Base-by-base conservation (phyloP, 1,140 invertebrate species). In the Pachypsylla venusta region DNA sequence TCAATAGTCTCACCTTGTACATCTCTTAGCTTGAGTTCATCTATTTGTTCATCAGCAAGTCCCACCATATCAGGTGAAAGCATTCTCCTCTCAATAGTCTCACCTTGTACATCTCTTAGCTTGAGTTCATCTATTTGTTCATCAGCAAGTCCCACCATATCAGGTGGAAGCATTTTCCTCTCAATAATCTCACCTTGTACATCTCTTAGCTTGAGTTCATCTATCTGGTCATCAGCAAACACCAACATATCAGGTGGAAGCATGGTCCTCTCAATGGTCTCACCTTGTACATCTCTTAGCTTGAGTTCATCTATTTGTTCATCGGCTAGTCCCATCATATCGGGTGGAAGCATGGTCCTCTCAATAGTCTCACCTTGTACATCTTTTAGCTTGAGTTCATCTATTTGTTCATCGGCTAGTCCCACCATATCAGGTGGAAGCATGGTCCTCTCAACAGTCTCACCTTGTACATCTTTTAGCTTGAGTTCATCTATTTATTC, bases 81-180 rank as follows among this genome's bases (percentile, higher is more conserved):
- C 67, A 85, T 81, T n/a, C n/a, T n/a, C n/a, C n/a, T n/a, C n/a
- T n/a, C n/a, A n/a, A n/a, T n/a, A n/a, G n/a, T n/a, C n/a, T n/a
- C n/a, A 48, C 81, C 42, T 48, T 83, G 94, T 25, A 85, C 79
- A 73, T 96, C 93, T 62, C 81, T 80, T 3, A 95, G 71, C 66
- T 91, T 89, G 3, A 96, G 71, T 67, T 96, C 93, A 62, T 79
- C 75, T 55, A 95, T 81, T 76, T 96, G 93, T 40, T 96, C 92
- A 53, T 92, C 87, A 35, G 87, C 90, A 12, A 96, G 72, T 2
- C 92, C 92, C 61, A 89, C 78, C 78, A 96, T 97, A 69, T 93
- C 83, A 0, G 77, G 78, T 0, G 92, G 92, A 62, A 92, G 70
- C 67, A 85, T 81, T n/a, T n/a, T n/a, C n/a, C n/a, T n/a, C n/a